Evolutionary conservation across 2,888 invertebrate genomes (phyloP).

Genomic region (Thyatira batis): DNA sequence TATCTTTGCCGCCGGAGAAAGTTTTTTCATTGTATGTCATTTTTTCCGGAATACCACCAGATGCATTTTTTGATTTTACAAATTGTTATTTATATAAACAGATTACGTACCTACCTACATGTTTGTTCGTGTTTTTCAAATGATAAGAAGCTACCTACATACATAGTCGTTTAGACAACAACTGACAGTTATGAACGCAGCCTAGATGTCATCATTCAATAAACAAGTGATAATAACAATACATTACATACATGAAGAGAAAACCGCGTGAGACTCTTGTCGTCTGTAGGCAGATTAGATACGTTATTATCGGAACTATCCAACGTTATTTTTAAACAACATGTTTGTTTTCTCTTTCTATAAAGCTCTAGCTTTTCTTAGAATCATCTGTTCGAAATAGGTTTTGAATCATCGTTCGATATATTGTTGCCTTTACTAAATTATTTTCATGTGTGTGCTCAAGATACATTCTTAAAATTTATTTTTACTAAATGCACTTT

Average conservation of each 20-base stretch:
- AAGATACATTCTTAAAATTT: too few relatives aligned
- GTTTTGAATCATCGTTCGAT: not conserved
- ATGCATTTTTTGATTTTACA: too few relatives aligned
- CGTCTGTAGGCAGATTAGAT: not conserved
- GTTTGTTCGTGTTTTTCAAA: not conserved
- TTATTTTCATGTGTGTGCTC: too few relatives aligned
- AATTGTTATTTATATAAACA: not conserved
- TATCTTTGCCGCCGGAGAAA: too few relatives aligned
- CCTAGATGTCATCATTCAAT: constrained; percentile 23
- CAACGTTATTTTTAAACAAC: constrained; percentile 2
- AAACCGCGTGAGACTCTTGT: not conserved
- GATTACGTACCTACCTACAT: not conserved
- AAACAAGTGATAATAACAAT: constrained; percentile 10
- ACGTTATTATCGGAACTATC: not conserved
- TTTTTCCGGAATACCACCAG: too few relatives aligned
- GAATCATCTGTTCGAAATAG: not conserved
- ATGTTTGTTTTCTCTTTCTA: constrained; percentile 15
- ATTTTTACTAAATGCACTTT: too few relatives aligned
- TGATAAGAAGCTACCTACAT: not conserved
- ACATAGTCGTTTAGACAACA: constrained; percentile 24
- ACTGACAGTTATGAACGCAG: constrained; percentile 32
- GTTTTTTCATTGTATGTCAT: too few relatives aligned
- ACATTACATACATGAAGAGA: not conserved
- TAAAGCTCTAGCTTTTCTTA: not conserved
- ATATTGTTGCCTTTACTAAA: too few relatives aligned